These are phyloP conservation scores for Platichthys stellatus DNA, from an alignment of 2,113 vertebrate genomes.

Conservation along the genomic window DNA sequence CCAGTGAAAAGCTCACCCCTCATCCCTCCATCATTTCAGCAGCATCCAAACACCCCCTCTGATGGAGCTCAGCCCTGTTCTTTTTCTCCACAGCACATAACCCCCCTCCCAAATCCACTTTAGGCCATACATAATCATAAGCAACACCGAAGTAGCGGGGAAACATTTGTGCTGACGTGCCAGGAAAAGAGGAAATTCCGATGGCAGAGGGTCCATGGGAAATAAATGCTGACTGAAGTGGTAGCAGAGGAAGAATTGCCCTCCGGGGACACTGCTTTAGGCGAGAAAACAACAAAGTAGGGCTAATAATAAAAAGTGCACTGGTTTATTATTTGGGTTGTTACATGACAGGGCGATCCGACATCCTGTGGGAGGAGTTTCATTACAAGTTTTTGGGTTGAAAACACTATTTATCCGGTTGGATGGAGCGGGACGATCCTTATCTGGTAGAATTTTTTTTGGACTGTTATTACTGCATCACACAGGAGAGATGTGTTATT, in stretches of 20 bases:
- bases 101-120: neutral
- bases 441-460: neutral
- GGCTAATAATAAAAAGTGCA: slow-evolving; percentile 47
- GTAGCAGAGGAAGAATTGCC: slow-evolving; percentile 34
- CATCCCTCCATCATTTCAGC: neutral
- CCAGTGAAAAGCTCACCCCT: slow-evolving; percentile 26
- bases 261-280: slow-evolving; percentile 48
- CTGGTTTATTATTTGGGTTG: slow-evolving; percentile 33
- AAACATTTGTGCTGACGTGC: slow-evolving; percentile 66
- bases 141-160: slow-evolving; percentile 42
- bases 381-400: neutral
- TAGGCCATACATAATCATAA: slow-evolving; percentile 41
- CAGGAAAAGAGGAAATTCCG: slow-evolving; percentile 33
- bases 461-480: too few species aligned
- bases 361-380: slow-evolving; percentile 11
- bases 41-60: neutral
- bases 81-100: neutral
- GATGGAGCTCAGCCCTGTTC: neutral
- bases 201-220: slow-evolving; percentile 44
- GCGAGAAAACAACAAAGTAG: slow-evolving; percentile 35
- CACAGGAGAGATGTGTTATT: neutral
- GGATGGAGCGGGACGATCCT: neutral
- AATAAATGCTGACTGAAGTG: slow-evolving; percentile 68
- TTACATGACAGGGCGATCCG: neutral
- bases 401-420: neutral